phyloP scores from a whole-genome alignment of 2,797 vertebrate genomes.

The Anguilla marmorata region DNA sequence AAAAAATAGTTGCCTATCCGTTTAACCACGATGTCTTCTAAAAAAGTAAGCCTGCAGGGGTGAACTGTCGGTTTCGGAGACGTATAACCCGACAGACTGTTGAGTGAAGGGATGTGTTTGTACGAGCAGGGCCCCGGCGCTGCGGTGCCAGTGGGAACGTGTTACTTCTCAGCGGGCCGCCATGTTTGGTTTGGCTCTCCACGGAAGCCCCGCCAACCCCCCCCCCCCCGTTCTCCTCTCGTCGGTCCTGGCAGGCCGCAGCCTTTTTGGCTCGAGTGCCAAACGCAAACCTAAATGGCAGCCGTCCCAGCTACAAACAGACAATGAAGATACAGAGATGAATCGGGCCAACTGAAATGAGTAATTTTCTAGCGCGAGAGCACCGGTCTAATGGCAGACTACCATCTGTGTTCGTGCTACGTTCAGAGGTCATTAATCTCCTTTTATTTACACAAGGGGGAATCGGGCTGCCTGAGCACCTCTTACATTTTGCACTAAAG shows the following conservation, averaged over 20 bases:
- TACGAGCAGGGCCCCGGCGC: constrained; percentile 30
- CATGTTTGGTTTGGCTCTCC: constrained; percentile 4
- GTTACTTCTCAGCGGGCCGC: background rate
- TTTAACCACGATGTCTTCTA: background rate
- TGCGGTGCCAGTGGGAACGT: constrained; percentile 5
- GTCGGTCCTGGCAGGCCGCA: constrained; percentile 25
- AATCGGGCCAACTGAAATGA: constrained; percentile 21
- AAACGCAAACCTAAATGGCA: constrained; percentile 31
- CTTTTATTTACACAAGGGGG: constrained; percentile 33
- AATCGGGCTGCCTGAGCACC: background rate
- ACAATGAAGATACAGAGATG: constrained; percentile 24
- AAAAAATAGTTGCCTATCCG: background rate
- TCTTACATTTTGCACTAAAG: constrained; percentile 16
- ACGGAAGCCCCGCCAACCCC: background rate
- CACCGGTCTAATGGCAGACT: constrained; percentile 25
- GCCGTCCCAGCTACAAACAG: background rate
- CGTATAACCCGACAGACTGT: background rate
- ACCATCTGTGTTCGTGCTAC: constrained; percentile 13
- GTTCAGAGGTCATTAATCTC: constrained; percentile 28
- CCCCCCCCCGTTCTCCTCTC: constrained; percentile 6
- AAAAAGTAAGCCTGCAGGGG: background rate
- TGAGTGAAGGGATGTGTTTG: background rate
- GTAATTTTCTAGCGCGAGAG: background rate
- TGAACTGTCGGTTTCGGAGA: background rate
- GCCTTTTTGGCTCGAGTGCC: background rate